A percentile compares a stretch with the other conserved stretches of the same genome.
Conservation (phyloP, 2,113 vertebrate species). For the Heterocephalus glaber region DNA sequence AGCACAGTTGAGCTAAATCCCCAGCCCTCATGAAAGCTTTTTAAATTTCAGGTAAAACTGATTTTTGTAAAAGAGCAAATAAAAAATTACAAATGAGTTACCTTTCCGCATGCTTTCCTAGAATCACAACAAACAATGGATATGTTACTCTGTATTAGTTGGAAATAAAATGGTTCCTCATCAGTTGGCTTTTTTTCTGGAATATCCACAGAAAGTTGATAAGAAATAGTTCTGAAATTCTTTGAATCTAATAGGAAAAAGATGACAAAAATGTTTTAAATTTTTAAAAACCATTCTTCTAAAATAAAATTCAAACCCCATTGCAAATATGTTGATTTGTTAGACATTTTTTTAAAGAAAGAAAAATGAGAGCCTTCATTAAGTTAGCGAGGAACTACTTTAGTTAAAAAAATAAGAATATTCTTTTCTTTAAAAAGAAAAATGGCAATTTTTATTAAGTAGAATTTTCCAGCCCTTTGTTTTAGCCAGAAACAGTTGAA, state of each 20-base stretch:
- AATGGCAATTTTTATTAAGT: slow-evolving; percentile 28
- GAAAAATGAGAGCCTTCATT: slow-evolving; percentile 4
- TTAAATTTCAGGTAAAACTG: slow-evolving; percentile 15
- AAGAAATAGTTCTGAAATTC: slow-evolving; percentile 68
- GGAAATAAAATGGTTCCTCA: background rate
- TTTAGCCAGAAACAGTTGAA: background rate
- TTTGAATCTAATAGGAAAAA: slow-evolving; percentile 37
- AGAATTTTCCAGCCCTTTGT: background rate
- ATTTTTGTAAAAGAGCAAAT: background rate
- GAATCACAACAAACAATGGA: slow-evolving; percentile 71
- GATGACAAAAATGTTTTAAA: slow-evolving; percentile 2
- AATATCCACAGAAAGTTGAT: slow-evolving; percentile 61
- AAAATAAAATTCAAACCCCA: slow-evolving; percentile 49
- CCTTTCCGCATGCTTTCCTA: slow-evolving; percentile 71
- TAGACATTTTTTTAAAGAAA: background rate
- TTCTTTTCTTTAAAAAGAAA: background rate
- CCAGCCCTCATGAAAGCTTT: background rate
- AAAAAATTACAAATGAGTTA: slow-evolving; percentile 17
- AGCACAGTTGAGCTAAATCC: no score
- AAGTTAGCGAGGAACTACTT: slow-evolving; percentile 4
- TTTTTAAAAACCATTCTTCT: background rate
- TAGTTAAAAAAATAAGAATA: background rate
- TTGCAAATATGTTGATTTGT: slow-evolving; percentile 24
- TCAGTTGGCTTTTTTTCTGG: background rate
- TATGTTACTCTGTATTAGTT: background rate